Base-by-base conservation (phyloP, 2,797 vertebrate genomes). In the Coendou prehensilis region DNA sequence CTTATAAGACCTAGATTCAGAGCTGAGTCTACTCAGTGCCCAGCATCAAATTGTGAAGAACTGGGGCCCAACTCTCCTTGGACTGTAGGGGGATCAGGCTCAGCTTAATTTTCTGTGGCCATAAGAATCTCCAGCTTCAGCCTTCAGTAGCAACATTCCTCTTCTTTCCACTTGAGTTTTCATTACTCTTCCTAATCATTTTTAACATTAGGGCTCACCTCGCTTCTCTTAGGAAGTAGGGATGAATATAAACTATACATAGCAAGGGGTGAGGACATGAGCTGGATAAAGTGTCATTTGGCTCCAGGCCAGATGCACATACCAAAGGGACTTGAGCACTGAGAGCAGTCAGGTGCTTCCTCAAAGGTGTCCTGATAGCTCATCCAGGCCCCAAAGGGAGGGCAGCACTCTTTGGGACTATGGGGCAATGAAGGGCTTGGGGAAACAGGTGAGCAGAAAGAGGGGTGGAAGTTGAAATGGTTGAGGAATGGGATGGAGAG, bases 281-380 rank as follows among this genome's bases (percentile, higher is more conserved):
- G 18, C 8, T 76, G 17, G 63, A 7, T 41, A 8, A 3, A 10
- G 30, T 7, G 10, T 52, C 37, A 6, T 56, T 26, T 57, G 11
- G 7, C 61, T 20, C 22, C 28, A 86, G 45, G 41, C 0, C 54
- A 69, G 52, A 22, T 64, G 37, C 56, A 0, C 2, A 0, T 11
- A 41, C 47, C 11, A 3, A 50, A 56, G 22, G 22, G 7, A 10
- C 9, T 0, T 0, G 2, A 37, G n/a, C n/a, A 69, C 6, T 37
- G 14, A 69, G 67, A 37, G 67, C 7, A 69, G 67, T 67, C 33
- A 18, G 18, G 67, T 37, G 17, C 67, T 69, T 69, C n/a, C 17
- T 69, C 15, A 69, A 9, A 37, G 7, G 67, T 69, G 33, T 69
- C 67, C 64, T 37, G 33, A 69, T 17, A 67, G 17, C 47, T 76